phyloP scores from a whole-genome alignment of 2,797 vertebrate species.

The Trichosurus vulpecula region DNA sequence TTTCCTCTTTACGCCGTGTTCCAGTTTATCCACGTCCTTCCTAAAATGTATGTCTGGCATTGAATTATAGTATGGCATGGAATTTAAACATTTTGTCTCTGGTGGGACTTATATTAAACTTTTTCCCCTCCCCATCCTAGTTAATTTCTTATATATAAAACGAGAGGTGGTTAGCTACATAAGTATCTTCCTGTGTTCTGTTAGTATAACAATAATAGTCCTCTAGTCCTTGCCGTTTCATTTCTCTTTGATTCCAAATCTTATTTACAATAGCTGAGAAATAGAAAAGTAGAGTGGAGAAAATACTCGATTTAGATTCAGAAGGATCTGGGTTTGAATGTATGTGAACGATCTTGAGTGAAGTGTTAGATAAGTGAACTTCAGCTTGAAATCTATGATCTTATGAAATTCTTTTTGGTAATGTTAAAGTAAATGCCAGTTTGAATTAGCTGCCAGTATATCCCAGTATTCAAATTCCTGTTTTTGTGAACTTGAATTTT shows the following conservation, averaged over 20 bases:
- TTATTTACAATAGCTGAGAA: conserved; percentile 30
- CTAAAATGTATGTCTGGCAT: neutral
- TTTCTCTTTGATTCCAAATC: conserved; percentile 14
- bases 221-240: neutral
- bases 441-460: conserved; percentile 8
- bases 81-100: neutral
- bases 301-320: neutral
- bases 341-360: neutral
- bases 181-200: neutral
- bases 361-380: neutral
- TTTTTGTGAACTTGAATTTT: conserved; percentile 10
- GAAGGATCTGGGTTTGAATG: neutral
- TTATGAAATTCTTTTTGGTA: neutral
- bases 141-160: neutral
- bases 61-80: neutral
- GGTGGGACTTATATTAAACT: neutral
- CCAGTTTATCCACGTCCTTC: neutral
- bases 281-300: neutral
- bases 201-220: neutral
- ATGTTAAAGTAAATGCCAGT: conserved; percentile 7
- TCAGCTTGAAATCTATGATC: neutral
- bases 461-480: conserved; percentile 15
- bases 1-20: neutral
- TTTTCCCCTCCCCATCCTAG: neutral
- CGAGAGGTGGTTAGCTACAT: neutral